phyloP scores from a whole-genome alignment of 2,888 invertebrate genomes.

The Heteropelma amictum region DNA sequence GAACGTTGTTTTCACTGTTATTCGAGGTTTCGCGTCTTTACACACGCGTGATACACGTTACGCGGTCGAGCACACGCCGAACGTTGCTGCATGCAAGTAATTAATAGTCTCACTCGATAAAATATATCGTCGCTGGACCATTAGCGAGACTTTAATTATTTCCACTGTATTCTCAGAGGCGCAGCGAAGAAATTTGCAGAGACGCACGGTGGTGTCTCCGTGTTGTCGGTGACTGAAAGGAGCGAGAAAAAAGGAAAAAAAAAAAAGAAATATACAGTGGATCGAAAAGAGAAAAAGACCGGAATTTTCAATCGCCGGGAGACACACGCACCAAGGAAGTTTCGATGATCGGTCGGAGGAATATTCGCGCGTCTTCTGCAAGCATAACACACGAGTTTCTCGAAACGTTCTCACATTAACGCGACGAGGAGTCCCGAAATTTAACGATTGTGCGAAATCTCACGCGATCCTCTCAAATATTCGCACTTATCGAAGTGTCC shows the following conservation, averaged over 20 bases:
- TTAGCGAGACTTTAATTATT: constrained; percentile 39
- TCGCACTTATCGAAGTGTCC: constrained; percentile 21
- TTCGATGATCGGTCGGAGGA: constrained; percentile 44
- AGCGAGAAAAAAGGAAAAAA: neutral
- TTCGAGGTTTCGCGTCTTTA: neutral
- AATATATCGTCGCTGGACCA: constrained; percentile 30
- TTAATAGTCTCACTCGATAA: constrained; percentile 48
- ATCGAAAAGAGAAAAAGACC: constrained; percentile 13
- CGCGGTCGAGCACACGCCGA: constrained; percentile 19
- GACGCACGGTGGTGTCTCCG: neutral
- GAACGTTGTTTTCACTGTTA: constrained; percentile 6
- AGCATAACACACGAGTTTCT: too few species aligned
- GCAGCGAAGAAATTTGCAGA: constrained; percentile 1
- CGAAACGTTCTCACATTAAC: constrained; percentile 37
- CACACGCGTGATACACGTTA: neutral
- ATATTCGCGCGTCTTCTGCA: constrained; percentile 21
- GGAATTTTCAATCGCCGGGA: neutral
- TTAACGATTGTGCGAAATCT: constrained; percentile 40
- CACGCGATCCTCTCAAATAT: constrained; percentile 28
- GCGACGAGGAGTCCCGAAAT: constrained; percentile 39
- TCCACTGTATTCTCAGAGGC: neutral
- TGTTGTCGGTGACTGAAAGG: neutral
- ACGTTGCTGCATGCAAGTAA: constrained; percentile 47
- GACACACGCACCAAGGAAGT: too few species aligned
- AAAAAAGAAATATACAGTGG: constrained; percentile 1